A percentile compares a stretch with the other conserved stretches of the same genome.
Conservation (phyloP, 2,797 vertebrate species). For the Tenualosa thibaudeaui region DNA sequence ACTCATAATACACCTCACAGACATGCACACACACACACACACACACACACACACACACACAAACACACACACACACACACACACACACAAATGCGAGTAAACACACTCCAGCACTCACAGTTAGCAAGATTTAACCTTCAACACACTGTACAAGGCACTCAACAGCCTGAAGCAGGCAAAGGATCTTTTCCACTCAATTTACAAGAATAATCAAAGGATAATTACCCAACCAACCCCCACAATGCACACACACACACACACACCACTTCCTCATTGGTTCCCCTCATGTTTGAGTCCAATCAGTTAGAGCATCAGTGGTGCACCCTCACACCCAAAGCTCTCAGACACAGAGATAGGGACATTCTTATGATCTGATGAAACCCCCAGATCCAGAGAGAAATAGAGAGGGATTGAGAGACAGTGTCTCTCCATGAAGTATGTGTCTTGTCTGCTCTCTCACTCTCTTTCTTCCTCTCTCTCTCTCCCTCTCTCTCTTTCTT, state of each 20-base stretch:
- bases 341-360: no score
- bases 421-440: no score
- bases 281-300: no score
- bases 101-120: not conserved
- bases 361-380: not conserved
- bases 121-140: not conserved
- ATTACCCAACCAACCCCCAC: not conserved
- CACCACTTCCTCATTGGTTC: no score
- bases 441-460: no score
- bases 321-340: no score
- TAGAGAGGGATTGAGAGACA: no score
- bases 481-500: no score
- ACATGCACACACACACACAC: not conserved
- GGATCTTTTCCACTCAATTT: not conserved
- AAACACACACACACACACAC: not conserved
- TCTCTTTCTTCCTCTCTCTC: no score
- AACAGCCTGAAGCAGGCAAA: not conserved
- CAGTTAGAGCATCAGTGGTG: no score
- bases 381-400: no score
- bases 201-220: not conserved
- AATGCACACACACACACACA: constrained; percentile 5
- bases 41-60: constrained; percentile 2
- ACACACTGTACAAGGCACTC: not conserved
- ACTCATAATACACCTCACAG: not conserved
- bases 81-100: not conserved